phyloP scores from a whole-genome alignment of 2,113 vertebrate genomes.

The Prionailurus bengalensis region DNA sequence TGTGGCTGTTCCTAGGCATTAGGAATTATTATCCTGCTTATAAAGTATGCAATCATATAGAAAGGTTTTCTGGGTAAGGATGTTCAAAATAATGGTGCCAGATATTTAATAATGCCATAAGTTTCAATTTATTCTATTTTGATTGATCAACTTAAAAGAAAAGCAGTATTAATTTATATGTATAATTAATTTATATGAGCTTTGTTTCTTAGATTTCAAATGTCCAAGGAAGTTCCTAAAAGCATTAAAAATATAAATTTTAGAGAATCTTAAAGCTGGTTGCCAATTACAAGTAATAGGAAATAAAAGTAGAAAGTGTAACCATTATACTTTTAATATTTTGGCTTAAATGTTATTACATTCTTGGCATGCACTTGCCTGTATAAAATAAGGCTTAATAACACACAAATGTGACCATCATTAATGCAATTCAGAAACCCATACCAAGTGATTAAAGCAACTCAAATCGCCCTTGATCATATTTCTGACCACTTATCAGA shows the following conservation, averaged over 20 bases:
- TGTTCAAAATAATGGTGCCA: neutral
- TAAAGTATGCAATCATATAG: neutral
- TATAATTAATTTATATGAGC: neutral
- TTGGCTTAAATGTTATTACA: neutral
- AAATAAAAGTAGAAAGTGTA: slow-evolving; percentile 33
- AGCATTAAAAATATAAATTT: neutral
- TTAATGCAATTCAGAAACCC: slow-evolving; percentile 59
- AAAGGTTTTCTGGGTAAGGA: neutral
- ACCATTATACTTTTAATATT: neutral
- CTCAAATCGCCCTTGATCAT: slow-evolving; percentile 72
- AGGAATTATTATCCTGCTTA: neutral
- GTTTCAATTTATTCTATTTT: neutral
- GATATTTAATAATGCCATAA: neutral
- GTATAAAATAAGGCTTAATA: slow-evolving; percentile 62
- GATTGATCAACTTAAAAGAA: neutral
- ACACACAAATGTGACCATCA: slow-evolving; percentile 29
- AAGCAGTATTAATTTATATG: neutral
- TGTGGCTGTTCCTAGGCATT: neutral
- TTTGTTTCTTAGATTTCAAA: neutral
- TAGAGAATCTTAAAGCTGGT: neutral
- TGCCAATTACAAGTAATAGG: neutral
- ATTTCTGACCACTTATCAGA: slow-evolving; percentile 73
- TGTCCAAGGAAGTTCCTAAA: neutral
- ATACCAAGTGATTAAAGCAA: slow-evolving; percentile 65
- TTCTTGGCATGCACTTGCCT: slow-evolving; percentile 36